Conservation (phyloP, 2,888 invertebrate species). For the Molorchus minor region DNA sequence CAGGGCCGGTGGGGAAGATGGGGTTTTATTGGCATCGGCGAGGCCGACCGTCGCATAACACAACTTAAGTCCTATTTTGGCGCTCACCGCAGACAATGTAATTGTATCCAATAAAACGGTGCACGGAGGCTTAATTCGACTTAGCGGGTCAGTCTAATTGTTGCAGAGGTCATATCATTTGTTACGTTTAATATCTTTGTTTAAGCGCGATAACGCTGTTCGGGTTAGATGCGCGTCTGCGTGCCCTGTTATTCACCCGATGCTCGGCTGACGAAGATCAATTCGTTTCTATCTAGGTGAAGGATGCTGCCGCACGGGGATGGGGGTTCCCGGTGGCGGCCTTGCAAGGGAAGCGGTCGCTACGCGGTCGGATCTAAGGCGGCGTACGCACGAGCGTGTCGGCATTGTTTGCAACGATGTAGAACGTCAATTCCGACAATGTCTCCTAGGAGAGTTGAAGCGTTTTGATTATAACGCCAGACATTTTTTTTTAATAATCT, state of each 20-base stretch:
- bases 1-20: neutral
- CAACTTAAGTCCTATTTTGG: constrained; percentile 50
- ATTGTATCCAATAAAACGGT: constrained; percentile 61
- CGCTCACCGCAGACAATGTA: constrained; percentile 51
- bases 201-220: constrained; percentile 59
- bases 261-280: constrained; percentile 5
- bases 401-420: too few relatives aligned
- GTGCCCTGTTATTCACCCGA: constrained; percentile 23
- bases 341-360: too few relatives aligned
- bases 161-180: constrained; percentile 64
- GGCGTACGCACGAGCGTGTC: too few relatives aligned
- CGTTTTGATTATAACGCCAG: too few relatives aligned
- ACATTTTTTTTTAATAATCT: too few relatives aligned
- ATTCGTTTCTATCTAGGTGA: constrained; percentile 25
- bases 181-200: constrained; percentile 62
- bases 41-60: too few relatives aligned
- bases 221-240: constrained; percentile 54
- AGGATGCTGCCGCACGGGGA: too few relatives aligned
- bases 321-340: too few relatives aligned
- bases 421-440: too few relatives aligned
- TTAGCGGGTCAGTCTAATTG: constrained; percentile 63
- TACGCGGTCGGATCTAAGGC: too few relatives aligned
- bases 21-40: constrained; percentile 20
- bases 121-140: constrained; percentile 57
- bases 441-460: too few relatives aligned